Conservation (phyloP, 1,140 invertebrate genomes). For the Polypedilum pembai region DNA sequence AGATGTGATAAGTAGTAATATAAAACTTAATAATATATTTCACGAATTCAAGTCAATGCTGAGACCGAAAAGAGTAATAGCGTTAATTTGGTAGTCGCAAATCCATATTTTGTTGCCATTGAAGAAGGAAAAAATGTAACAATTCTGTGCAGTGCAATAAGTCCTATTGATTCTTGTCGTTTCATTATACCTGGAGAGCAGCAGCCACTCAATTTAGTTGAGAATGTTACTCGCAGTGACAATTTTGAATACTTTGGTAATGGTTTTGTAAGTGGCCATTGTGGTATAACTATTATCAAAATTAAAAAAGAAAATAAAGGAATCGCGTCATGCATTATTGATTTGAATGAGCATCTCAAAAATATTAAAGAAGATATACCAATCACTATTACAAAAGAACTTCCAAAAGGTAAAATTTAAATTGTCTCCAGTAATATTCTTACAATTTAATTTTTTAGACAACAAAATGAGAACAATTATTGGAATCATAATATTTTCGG, state of each 20-base stretch:
- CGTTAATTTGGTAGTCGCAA: neutral
- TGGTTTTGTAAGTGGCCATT: neutral
- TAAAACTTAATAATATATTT: neutral
- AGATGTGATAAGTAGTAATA: neutral
- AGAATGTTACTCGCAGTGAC: neutral
- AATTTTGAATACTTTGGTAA: neutral
- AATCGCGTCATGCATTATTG: neutral
- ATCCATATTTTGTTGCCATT: neutral
- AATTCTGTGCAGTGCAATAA: neutral
- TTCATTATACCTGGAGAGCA: neutral
- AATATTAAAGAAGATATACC: neutral
- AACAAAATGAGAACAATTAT: slow-evolving; percentile 4
- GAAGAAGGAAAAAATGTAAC: neutral
- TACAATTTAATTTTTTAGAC: too few relatives aligned
- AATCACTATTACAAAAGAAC: slow-evolving; percentile 6
- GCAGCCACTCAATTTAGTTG: neutral
- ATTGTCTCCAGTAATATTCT: too few relatives aligned
- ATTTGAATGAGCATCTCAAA: neutral
- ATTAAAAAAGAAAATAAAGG: neutral
- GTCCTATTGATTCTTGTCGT: neutral
- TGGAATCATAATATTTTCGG: neutral
- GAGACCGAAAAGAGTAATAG: neutral
- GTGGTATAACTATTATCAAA: neutral
- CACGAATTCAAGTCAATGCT: neutral
- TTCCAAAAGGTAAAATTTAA: neutral